phyloP scores from a whole-genome alignment of 2,888 invertebrate genomes.

The Balanococcus diminutus region DNA sequence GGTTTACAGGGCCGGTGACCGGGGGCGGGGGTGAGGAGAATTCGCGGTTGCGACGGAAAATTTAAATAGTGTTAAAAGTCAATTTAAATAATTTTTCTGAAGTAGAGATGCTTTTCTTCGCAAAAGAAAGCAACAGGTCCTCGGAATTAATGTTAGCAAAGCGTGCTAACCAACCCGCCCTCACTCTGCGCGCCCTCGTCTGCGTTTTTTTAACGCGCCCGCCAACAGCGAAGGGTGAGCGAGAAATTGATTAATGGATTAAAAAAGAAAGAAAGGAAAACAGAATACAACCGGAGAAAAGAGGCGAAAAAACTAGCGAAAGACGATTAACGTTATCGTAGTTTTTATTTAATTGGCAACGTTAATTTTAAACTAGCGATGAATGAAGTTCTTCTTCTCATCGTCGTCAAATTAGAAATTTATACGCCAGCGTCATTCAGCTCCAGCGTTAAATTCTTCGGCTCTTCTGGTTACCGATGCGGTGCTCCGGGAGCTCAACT shows the following conservation, averaged over 20 bases:
- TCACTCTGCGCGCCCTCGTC: neutral
- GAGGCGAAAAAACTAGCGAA: conserved; percentile 11
- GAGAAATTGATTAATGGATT: conserved; percentile 51
- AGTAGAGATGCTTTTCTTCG: conserved; percentile 46
- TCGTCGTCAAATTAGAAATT: neutral
- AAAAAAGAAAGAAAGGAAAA: neutral
- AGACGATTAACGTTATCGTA: conserved; percentile 40
- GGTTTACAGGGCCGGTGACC: neutral
- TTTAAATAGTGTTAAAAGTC: conserved; percentile 55
- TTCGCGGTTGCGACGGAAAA: conserved; percentile 53
- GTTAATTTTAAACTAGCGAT: conserved; percentile 42
- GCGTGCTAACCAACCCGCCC: conserved; percentile 45
- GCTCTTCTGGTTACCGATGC: neutral
- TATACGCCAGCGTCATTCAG: neutral
- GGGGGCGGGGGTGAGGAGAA: neutral
- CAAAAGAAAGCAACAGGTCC: conserved; percentile 47
- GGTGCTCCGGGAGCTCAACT: neutral
- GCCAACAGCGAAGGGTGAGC: conserved; percentile 15
- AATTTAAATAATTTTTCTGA: conserved; percentile 54
- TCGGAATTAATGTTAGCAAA: conserved; percentile 48
- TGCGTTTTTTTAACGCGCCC: neutral
- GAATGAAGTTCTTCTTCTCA: conserved; percentile 25
- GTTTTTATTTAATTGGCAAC: conserved; percentile 42
- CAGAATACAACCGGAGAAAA: neutral
- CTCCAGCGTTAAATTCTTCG: neutral